These are phyloP conservation scores for Triplophysa rosa DNA, from an alignment of 2,113 vertebrate genomes.

Conservation along the genomic window DNA sequence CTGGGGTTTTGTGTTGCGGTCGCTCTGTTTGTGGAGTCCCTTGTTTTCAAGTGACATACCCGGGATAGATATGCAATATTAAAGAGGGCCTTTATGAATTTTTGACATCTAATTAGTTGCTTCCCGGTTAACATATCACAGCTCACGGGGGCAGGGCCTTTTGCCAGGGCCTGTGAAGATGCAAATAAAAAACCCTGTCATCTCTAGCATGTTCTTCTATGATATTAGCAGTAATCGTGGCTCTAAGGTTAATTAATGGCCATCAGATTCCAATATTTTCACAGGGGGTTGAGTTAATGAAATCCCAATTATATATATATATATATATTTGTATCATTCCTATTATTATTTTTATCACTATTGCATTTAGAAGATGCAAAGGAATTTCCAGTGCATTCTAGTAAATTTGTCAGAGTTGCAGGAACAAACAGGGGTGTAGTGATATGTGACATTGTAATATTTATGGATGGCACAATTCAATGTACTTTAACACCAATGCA, in stretches of 20 bases:
- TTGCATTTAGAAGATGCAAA: too few relatives aligned
- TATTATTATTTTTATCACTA: too few relatives aligned
- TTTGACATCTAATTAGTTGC: slow-evolving; percentile 99
- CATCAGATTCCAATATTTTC: slow-evolving; percentile 64
- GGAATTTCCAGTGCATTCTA: too few relatives aligned
- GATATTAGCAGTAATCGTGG: slow-evolving; percentile 96
- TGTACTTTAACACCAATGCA: too few relatives aligned
- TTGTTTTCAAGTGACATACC: slow-evolving; percentile 97
- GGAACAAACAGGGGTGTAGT: too few relatives aligned
- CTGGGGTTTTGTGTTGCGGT: slow-evolving; percentile 86
- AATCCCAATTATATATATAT: too few relatives aligned
- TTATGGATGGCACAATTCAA: too few relatives aligned
- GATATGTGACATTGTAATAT: too few relatives aligned
- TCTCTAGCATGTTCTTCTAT: slow-evolving; percentile 92
- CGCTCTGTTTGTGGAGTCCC: slow-evolving; percentile 93
- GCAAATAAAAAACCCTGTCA: slow-evolving; percentile 84
- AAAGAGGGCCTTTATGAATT: slow-evolving; percentile 99
- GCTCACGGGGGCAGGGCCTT: slow-evolving; percentile 86
- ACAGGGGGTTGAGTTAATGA: slow-evolving; percentile 57
- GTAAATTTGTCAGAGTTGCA: too few relatives aligned
- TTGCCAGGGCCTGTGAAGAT: slow-evolving; percentile 90
- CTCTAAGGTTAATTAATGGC: slow-evolving; percentile 98
- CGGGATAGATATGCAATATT: slow-evolving; percentile 99
- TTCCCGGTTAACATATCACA: slow-evolving; percentile 96
- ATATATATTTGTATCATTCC: too few relatives aligned